Percentiles rank a stretch among this genome's conserved stretches.
Conservation (phyloP, 2,888 invertebrate genomes). For the Gerris lacustris region DNA sequence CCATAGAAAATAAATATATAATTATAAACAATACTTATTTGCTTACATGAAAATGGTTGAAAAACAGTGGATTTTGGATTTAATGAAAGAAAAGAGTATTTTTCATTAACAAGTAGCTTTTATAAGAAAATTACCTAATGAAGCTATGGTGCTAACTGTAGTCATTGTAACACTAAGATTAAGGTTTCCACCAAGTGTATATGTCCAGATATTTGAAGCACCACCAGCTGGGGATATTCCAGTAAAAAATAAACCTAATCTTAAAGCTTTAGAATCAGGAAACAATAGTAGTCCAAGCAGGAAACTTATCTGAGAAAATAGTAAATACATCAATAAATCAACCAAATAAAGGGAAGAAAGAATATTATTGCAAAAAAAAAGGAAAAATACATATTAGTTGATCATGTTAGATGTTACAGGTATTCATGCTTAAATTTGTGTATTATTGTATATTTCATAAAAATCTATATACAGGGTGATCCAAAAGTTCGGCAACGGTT, state of each 20-base stretch:
- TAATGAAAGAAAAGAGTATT: too few relatives aligned
- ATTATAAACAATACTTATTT: too few relatives aligned
- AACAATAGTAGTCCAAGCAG: constrained; percentile 58
- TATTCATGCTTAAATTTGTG: too few relatives aligned
- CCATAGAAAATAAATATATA: background rate
- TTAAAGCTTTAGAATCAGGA: constrained; percentile 53
- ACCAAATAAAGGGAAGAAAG: too few relatives aligned
- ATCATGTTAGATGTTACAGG: too few relatives aligned
- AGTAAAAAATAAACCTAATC: constrained; percentile 76
- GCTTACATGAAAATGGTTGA: too few relatives aligned
- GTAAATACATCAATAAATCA: background rate
- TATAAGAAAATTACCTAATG: constrained; percentile 51
- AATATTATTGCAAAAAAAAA: background rate
- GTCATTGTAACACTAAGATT: constrained; percentile 93
- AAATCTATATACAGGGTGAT: too few relatives aligned
- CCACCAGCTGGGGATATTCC: constrained; percentile 89
- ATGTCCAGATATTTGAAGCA: constrained; percentile 92
- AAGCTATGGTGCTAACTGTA: constrained; percentile 71
- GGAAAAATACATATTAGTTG: too few relatives aligned
- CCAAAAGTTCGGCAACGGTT: too few relatives aligned
- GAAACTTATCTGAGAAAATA: constrained; percentile 52
- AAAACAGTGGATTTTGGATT: too few relatives aligned
- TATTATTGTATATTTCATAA: too few relatives aligned
- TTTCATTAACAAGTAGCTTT: too few relatives aligned
- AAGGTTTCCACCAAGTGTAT: constrained; percentile 80